Conservation (phyloP, 1,140 invertebrate genomes). For the Leguminivora glycinivorella region DNA sequence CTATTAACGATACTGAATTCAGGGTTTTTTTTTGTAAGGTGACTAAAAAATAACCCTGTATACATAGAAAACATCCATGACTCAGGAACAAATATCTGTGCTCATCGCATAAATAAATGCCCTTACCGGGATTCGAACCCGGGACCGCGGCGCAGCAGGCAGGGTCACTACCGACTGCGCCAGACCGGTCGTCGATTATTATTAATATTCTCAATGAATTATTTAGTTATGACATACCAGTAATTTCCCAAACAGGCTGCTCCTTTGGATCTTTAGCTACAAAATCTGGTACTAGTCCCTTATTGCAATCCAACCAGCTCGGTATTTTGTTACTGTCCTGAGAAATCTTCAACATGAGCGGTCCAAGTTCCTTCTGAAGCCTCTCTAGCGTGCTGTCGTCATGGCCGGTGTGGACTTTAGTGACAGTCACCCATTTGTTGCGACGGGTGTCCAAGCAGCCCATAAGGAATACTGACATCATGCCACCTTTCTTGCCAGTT, state of each 20-base stretch:
- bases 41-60: no score
- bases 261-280: conserved; percentile 90
- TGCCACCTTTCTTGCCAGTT: conserved; percentile 94
- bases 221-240: conserved; percentile 73
- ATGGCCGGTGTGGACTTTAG: conserved; percentile 91
- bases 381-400: conserved; percentile 91
- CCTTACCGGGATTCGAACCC: no score
- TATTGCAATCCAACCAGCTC: conserved; percentile 90
- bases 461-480: conserved; percentile 96
- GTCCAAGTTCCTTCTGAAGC: conserved; percentile 86
- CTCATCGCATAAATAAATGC: no score
- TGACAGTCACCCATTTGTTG: conserved; percentile 91
- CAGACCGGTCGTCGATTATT: no score
- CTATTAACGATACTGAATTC: no score
- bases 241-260: conserved; percentile 96
- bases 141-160: no score
- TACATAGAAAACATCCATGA: no score
- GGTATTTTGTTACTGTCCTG: conserved; percentile 85
- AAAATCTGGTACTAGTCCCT: conserved; percentile 93
- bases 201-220: no score
- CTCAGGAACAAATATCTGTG: no score
- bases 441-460: conserved; percentile 87
- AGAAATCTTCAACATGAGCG: conserved; percentile 87
- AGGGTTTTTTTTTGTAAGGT: no score
- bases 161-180: no score